Percentiles rank a stretch among this genome's conserved stretches.
These are phyloP conservation scores for Microcebus lehilahytsara DNA, from an alignment of 2,113 vertebrate genomes.

Conservation along the genomic window DNA sequence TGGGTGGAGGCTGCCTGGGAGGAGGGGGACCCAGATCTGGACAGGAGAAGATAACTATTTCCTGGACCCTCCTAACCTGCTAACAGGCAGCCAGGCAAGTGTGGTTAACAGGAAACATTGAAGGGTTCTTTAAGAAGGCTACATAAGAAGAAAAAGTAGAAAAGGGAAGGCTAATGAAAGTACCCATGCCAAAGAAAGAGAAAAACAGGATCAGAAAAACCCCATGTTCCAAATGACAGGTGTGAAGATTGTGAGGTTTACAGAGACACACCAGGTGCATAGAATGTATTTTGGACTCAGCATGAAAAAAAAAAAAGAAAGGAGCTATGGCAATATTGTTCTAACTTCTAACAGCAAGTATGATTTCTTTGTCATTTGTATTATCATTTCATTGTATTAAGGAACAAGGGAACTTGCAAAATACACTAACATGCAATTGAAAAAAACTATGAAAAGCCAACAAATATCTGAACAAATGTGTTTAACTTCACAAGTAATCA, in stretches of 20 bases:
- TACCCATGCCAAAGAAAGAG: not conserved
- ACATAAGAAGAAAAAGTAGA: not conserved
- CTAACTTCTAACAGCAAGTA: not conserved
- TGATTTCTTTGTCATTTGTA: not conserved
- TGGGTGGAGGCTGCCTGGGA: not conserved
- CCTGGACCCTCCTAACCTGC: no score
- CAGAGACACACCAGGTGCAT: not conserved
- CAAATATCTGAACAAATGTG: not conserved
- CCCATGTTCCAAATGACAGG: accelerated
- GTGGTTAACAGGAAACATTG: not conserved
- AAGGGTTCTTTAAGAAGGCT: not conserved
- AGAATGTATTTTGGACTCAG: not conserved
- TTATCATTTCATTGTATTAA: not conserved
- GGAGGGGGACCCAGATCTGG: accelerated
- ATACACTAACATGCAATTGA: not conserved
- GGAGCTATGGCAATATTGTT: not conserved
- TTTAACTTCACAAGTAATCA: slow-evolving; percentile 20
- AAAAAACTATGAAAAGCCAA: not conserved
- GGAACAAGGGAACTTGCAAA: not conserved
- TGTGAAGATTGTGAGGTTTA: no score
- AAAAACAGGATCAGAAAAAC: not conserved
- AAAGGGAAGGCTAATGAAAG: not conserved
- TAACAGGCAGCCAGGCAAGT: not conserved
- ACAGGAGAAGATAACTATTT: not conserved
- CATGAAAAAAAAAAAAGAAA: not conserved